Percentiles rank a stretch among this genome's conserved stretches.
Conservation (phyloP, 2,888 invertebrate genomes). For the Pterobdella sp. region DNA sequence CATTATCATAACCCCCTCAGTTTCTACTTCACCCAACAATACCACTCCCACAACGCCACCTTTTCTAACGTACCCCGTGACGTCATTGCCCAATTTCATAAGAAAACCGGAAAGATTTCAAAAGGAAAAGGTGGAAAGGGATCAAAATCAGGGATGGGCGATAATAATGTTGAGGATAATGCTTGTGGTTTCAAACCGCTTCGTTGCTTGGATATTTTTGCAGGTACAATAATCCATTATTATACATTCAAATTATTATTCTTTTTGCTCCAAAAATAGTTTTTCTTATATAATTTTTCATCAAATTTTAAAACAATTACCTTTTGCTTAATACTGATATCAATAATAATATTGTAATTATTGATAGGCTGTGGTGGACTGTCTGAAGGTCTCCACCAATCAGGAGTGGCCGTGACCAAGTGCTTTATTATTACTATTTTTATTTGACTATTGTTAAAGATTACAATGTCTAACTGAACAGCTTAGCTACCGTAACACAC, state of each 20-base stretch:
- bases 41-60: constrained; percentile 56
- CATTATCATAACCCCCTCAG: constrained; percentile 4
- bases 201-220: constrained; percentile 70
- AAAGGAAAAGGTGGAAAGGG: constrained; percentile 60
- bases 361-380: constrained; percentile 55
- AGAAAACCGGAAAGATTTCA: constrained; percentile 59
- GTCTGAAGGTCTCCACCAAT: constrained; percentile 59
- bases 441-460: constrained; percentile 69
- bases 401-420: constrained; percentile 63
- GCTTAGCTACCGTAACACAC: constrained; percentile 59
- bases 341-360: constrained; percentile 13
- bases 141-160: constrained; percentile 42
- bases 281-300: too few species aligned
- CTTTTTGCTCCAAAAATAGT: too few species aligned
- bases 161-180: neutral
- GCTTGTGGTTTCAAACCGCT: constrained; percentile 52
- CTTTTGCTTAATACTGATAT: too few species aligned
- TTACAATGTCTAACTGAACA: constrained; percentile 68
- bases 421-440: constrained; percentile 74
- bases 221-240: too few species aligned
- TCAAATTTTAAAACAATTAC: too few species aligned
- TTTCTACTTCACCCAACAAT: constrained; percentile 53
- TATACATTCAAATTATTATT: too few species aligned
- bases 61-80: constrained; percentile 60
- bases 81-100: constrained; percentile 51